These are phyloP conservation scores for Acanthis flammea DNA, from an alignment of 2,797 vertebrate genomes.

Conservation along the genomic window DNA sequence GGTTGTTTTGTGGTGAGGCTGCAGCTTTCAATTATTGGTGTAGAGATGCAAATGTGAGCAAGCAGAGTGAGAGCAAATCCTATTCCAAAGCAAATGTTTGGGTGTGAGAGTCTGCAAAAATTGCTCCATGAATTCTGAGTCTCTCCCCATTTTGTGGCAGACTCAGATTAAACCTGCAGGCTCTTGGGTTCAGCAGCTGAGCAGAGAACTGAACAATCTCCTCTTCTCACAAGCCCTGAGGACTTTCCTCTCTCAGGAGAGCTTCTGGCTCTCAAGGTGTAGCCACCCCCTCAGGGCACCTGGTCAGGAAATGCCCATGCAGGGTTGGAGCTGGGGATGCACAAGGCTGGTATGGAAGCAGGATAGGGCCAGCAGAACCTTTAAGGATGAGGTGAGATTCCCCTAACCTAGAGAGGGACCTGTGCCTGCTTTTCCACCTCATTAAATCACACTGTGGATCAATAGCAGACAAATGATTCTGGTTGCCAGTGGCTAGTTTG, in stretches of 20 bases:
- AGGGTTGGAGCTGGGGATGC: not conserved
- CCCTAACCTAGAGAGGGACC: not conserved
- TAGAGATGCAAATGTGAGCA: not conserved
- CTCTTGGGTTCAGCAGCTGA: not conserved
- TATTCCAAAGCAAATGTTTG: not conserved
- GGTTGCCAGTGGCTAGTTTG: not conserved
- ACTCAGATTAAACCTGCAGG: not conserved
- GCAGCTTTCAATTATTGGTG: not conserved
- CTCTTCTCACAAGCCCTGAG: too few relatives aligned
- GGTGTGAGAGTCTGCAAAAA: not conserved
- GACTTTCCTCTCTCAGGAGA: fast-evolving
- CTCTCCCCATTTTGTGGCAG: not conserved
- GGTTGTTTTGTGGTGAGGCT: not conserved
- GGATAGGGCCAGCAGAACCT: not conserved
- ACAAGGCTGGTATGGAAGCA: fast-evolving
- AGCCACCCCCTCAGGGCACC: not conserved
- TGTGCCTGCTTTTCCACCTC: not conserved
- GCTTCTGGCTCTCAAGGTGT: fast-evolving
- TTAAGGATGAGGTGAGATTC: not conserved
- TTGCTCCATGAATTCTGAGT: not conserved
- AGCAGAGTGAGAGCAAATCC: not conserved
- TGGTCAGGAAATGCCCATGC: fast-evolving
- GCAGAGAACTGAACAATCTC: not conserved
- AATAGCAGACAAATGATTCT: not conserved
- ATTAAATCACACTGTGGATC: not conserved